Evolutionary conservation across 2,797 vertebrate genomes (phyloP).

Genomic region (Gymnothorax reevesii): DNA sequence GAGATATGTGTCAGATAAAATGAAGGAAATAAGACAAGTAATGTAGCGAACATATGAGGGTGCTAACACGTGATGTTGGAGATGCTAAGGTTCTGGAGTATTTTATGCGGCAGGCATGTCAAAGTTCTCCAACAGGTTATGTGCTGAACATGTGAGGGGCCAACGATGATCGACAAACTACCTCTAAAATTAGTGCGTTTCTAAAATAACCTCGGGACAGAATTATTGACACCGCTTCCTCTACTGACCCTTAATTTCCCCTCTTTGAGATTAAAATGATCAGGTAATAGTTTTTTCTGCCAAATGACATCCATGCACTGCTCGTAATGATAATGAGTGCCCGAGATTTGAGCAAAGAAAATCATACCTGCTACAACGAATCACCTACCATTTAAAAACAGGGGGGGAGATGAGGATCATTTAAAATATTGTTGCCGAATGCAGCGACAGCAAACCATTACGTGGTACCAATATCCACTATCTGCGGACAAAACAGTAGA

Average conservation of each 20-base stretch:
- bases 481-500: neutral
- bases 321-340: conserved; percentile 12
- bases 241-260: neutral
- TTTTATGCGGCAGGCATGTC: neutral
- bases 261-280: neutral
- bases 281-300: neutral
- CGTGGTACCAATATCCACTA: neutral
- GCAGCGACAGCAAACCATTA: neutral
- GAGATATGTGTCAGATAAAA: neutral
- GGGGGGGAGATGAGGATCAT: neutral
- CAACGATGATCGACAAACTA: neutral
- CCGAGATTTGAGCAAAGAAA: neutral
- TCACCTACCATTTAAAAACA: neutral
- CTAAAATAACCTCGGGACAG: neutral
- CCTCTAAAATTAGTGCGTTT: conserved; percentile 17
- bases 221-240: neutral
- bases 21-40: too few species aligned
- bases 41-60: too few species aligned
- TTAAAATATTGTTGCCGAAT: neutral
- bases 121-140: neutral
- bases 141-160: neutral
- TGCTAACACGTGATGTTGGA: too few species aligned
- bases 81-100: neutral
- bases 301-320: conserved; percentile 15
- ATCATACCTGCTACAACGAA: neutral